These are phyloP conservation scores for Harpalus rubripes DNA, from an alignment of 2,888 invertebrate species.

Conservation along the genomic window DNA sequence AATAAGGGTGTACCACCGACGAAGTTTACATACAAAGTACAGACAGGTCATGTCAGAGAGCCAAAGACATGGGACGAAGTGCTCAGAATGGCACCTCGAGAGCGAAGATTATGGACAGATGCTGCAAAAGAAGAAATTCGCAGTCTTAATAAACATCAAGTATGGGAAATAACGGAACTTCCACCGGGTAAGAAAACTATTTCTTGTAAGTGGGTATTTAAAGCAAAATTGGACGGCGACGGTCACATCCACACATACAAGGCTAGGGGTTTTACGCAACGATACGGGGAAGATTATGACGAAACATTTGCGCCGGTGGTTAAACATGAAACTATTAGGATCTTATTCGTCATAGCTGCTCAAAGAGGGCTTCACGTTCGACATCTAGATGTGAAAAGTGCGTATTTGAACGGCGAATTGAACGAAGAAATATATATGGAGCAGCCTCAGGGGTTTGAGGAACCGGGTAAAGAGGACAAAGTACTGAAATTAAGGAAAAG, in stretches of 20 bases:
- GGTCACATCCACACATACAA: conserved; percentile 38
- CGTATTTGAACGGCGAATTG: conserved; percentile 68
- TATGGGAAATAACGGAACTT: conserved; percentile 69
- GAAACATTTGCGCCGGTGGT: conserved; percentile 62
- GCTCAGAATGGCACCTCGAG: conserved; percentile 7
- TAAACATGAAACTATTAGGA: conserved; percentile 64
- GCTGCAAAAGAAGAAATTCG: conserved; percentile 71
- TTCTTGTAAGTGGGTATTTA: conserved; percentile 58
- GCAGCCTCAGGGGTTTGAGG: background rate
- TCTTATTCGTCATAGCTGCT: conserved; percentile 66
- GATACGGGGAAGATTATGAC: conserved; percentile 15
- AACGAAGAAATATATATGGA: conserved; percentile 54
- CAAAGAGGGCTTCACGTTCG: conserved; percentile 63
- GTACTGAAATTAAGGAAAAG: conserved; percentile 52
- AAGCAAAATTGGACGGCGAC: conserved; percentile 32
- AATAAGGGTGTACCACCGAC: conserved; percentile 29
- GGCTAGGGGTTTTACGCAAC: conserved; percentile 27
- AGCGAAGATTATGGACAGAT: conserved; percentile 66
- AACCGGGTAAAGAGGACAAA: conserved; percentile 21
- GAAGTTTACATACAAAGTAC: conserved; percentile 13
- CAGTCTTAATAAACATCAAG: conserved; percentile 69
- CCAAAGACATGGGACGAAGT: conserved; percentile 31
- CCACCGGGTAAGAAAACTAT: conserved; percentile 69
- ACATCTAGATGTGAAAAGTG: conserved; percentile 68
- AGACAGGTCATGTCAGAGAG: conserved; percentile 5